Evolutionary conservation across 2,797 vertebrate genomes (phyloP).

Genomic region (Capromys pilorides): DNA sequence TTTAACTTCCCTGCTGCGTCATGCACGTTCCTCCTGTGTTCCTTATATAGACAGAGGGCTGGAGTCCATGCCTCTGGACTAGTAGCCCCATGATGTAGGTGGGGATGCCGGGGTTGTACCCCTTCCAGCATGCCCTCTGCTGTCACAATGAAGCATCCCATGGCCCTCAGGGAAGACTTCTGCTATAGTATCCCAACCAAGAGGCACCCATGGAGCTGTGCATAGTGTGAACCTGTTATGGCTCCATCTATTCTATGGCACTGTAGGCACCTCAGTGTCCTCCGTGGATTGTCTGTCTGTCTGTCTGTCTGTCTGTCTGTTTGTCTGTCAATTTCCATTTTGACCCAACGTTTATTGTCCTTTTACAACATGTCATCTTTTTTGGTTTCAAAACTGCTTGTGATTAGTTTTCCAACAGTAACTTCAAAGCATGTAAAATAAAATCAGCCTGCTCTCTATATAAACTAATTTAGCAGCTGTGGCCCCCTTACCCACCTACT

Average conservation of each 20-base stretch:
- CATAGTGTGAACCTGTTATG: no score
- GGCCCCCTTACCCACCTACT: no score
- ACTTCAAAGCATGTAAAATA: no score
- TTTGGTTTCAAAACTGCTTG: no score
- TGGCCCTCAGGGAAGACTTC: not conserved
- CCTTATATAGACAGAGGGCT: not conserved
- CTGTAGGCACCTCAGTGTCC: not conserved
- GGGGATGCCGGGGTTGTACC: accelerated
- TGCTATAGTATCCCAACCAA: not conserved
- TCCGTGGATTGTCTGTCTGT: not conserved
- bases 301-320: no score
- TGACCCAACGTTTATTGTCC: no score
- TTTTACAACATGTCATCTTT: no score
- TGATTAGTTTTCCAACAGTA: no score
- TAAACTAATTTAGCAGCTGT: no score
- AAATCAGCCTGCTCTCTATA: no score
- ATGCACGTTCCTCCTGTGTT: not conserved
- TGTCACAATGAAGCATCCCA: no score
- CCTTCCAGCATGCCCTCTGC: not conserved
- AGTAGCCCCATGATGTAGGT: not conserved
- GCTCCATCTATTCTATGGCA: not conserved
- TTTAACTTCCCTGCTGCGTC: not conserved
- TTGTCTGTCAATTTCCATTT: no score
- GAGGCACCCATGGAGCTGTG: not conserved
- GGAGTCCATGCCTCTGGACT: not conserved